A percentile compares a stretch with the other conserved stretches of the same genome.
phyloP scores from a whole-genome alignment of 35 echinoderm and acorn worm genomes.

The Heliocidaris tuberculata region DNA sequence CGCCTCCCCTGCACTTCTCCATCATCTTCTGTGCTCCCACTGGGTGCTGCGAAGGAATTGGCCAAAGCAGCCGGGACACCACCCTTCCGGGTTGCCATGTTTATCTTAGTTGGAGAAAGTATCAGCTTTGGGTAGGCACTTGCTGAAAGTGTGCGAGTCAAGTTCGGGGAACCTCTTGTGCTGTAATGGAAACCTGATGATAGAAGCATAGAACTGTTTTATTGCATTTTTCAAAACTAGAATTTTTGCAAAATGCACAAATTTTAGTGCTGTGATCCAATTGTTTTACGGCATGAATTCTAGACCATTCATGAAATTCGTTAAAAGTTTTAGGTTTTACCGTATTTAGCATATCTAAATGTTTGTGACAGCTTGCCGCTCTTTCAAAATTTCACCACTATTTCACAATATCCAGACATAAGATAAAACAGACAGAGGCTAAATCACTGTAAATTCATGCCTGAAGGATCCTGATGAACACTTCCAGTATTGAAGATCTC shows the following conservation, averaged over 20 bases:
- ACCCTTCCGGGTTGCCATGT: not conserved
- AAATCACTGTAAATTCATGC: not conserved
- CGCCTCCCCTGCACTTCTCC: slow-evolving; percentile 45
- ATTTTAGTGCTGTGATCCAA: not conserved
- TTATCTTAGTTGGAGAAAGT: not conserved
- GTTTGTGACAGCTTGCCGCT: not conserved
- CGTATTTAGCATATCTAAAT: not conserved
- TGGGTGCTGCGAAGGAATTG: not conserved
- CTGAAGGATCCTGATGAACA: not conserved
- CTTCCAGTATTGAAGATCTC: too few relatives aligned
- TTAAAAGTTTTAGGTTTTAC: not conserved
- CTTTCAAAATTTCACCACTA: not conserved
- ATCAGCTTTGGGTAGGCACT: slow-evolving; percentile 40
- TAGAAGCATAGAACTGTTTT: not conserved
- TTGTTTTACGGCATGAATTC: not conserved
- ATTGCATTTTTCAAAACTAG: not conserved
- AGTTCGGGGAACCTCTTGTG: not conserved
- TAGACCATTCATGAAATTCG: not conserved
- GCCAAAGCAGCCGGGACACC: not conserved
- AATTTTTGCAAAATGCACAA: not conserved
- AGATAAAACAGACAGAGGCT: not conserved
- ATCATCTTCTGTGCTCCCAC: not conserved
- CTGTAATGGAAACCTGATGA: not conserved
- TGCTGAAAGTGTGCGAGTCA: not conserved
- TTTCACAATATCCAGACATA: not conserved